Conservation (phyloP, 2,797 vertebrate genomes). For the Sebastes baramenuke region DNA sequence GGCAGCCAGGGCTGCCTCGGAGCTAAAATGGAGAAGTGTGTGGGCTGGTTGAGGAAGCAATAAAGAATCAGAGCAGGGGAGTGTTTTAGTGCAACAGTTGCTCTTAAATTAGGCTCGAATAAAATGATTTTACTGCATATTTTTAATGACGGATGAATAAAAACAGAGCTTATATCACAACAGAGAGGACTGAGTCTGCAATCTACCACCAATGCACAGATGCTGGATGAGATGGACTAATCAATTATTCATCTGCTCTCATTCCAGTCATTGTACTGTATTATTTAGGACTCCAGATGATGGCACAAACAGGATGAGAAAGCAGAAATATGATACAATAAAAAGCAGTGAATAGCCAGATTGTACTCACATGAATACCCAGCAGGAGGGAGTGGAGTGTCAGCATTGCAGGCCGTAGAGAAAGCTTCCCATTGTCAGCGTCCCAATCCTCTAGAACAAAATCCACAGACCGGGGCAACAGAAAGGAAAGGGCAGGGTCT, state of each 20-base stretch:
- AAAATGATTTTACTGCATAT: neutral
- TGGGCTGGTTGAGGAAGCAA: slow-evolving; percentile 65
- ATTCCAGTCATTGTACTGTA: slow-evolving; percentile 32
- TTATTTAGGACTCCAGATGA: slow-evolving; percentile 35
- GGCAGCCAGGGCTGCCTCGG: slow-evolving; percentile 43
- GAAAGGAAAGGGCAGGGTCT: slow-evolving; percentile 78
- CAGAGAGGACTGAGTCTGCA: neutral
- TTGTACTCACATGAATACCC: slow-evolving; percentile 78
- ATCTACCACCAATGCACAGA: slow-evolving; percentile 47
- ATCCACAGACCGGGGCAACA: slow-evolving; percentile 56
- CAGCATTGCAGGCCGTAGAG: slow-evolving; percentile 64
- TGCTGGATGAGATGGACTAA: slow-evolving; percentile 41
- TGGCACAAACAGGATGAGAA: slow-evolving; percentile 44
- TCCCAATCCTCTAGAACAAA: slow-evolving; percentile 48
- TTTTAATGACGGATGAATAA: neutral
- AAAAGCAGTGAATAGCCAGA: slow-evolving; percentile 21
- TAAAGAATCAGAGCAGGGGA: slow-evolving; percentile 30
- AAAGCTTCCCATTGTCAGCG: slow-evolving; percentile 71
- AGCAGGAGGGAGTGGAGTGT: slow-evolving; percentile 60
- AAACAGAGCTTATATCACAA: neutral
- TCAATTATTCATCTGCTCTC: slow-evolving; percentile 73
- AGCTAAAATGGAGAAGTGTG: slow-evolving; percentile 78
- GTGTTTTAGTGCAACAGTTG: slow-evolving; percentile 36
- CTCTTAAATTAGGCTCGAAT: neutral
- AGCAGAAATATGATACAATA: slow-evolving; percentile 36